These are phyloP conservation scores for Epinephelus awoara DNA, from an alignment of 2,797 vertebrate species.

Conservation along the genomic window DNA sequence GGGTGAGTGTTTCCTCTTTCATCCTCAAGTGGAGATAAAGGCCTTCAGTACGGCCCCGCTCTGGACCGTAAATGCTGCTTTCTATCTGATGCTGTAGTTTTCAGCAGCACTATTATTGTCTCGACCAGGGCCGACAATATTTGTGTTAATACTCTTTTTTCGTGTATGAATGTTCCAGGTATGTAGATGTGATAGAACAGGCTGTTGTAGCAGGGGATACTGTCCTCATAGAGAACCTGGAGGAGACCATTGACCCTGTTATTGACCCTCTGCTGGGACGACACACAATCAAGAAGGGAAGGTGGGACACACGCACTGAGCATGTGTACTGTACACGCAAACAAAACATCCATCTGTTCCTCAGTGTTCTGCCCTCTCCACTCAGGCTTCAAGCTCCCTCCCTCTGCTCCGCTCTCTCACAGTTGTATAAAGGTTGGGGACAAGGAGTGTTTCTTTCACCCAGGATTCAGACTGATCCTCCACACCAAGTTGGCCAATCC, in stretches of 20 bases:
- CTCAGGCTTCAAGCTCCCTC: not conserved
- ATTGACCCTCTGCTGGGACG: slow-evolving; percentile 86
- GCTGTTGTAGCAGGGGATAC: slow-evolving; percentile 84
- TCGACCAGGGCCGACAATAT: not conserved
- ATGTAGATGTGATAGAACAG: slow-evolving; percentile 86
- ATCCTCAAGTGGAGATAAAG: not conserved
- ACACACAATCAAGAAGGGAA: slow-evolving; percentile 89
- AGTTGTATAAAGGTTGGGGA: slow-evolving; percentile 90
- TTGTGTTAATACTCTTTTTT: not conserved
- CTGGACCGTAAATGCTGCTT: not conserved
- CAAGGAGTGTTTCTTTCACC: slow-evolving; percentile 84
- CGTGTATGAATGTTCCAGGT: slow-evolving; percentile 59
- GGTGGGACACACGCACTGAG: slow-evolving; percentile 58
- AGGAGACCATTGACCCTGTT: slow-evolving; percentile 86
- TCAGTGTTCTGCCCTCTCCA: not conserved
- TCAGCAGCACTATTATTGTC: not conserved
- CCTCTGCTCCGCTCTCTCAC: not conserved
- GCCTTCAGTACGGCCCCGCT: not conserved
- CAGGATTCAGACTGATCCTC: slow-evolving; percentile 85
- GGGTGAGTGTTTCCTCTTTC: slow-evolving; percentile 73
- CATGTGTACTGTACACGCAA: not conserved
- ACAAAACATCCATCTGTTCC: not conserved
- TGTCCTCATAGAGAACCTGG: slow-evolving; percentile 87
- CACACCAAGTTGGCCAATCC: slow-evolving; percentile 87
- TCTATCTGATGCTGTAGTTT: not conserved